These are phyloP conservation scores for Copsychus sechellarum DNA, from an alignment of 2,113 vertebrate genomes.

Conservation along the genomic window DNA sequence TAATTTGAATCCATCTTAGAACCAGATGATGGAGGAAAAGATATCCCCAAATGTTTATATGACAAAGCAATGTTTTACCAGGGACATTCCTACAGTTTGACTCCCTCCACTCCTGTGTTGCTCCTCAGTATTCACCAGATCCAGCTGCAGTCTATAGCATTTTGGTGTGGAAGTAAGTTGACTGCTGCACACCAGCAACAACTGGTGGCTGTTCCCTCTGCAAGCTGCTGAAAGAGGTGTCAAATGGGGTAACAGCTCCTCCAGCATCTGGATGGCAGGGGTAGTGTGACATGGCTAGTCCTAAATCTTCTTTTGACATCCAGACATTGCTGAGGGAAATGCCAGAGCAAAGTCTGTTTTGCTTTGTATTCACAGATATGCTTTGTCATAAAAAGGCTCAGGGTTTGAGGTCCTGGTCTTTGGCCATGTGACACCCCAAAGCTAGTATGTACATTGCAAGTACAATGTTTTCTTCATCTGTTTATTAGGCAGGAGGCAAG, in stretches of 20 bases:
- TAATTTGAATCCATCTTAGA: neutral
- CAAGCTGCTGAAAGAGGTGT: neutral
- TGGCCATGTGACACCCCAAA: neutral
- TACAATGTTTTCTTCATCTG: neutral
- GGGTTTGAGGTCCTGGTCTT: neutral
- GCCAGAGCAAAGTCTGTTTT: neutral
- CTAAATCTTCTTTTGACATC: neutral
- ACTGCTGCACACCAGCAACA: neutral
- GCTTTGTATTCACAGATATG: neutral
- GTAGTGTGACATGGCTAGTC: neutral
- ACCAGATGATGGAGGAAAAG: neutral
- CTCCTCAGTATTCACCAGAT: neutral
- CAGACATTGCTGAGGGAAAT: neutral
- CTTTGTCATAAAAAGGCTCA: neutral
- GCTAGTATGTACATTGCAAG: neutral
- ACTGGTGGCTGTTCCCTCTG: neutral
- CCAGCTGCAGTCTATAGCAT: neutral
- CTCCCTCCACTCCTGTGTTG: neutral
- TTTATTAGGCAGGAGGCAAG: neutral
- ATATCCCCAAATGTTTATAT: neutral
- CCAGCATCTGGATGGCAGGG: neutral
- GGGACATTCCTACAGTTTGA: neutral
- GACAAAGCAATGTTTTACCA: neutral
- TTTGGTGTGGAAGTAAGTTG: neutral
- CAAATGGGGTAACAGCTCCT: neutral